These are phyloP conservation scores for Neogale vison DNA, from an alignment of 2,113 vertebrate species.

Conservation along the genomic window DNA sequence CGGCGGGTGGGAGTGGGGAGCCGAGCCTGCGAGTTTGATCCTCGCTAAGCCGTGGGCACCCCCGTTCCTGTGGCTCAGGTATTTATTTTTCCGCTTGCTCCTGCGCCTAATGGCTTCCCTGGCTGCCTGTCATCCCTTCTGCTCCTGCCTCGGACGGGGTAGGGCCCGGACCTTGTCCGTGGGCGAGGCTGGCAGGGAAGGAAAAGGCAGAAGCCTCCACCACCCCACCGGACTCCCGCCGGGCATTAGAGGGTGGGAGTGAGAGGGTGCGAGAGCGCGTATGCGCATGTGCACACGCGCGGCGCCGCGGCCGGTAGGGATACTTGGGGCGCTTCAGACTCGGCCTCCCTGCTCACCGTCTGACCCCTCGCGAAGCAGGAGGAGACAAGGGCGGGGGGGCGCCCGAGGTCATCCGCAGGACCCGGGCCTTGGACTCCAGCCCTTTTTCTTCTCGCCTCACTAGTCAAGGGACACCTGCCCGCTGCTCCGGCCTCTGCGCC, in stretches of 20 bases:
- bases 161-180: neutral
- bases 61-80: neutral
- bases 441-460: neutral
- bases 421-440: neutral
- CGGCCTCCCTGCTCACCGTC: accelerated
- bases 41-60: too few relatives aligned
- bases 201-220: neutral
- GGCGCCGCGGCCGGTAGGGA: too few relatives aligned
- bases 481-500: neutral
- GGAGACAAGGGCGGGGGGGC: accelerated
- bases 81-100: neutral
- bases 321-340: accelerated
- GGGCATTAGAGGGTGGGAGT: neutral
- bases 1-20: neutral
- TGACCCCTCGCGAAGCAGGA: neutral
- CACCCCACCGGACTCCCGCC: accelerated
- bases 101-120: neutral
- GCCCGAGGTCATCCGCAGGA: neutral
- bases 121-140: neutral
- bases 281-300: too few relatives aligned
- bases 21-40: neutral
- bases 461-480: neutral
- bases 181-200: neutral
- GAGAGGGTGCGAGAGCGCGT: neutral
- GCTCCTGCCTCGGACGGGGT: neutral